Evolutionary conservation across 2,113 vertebrate species (phyloP), one percentile per base, ranked within the genome.

Genomic region (Collichthys lucidus): DNA sequence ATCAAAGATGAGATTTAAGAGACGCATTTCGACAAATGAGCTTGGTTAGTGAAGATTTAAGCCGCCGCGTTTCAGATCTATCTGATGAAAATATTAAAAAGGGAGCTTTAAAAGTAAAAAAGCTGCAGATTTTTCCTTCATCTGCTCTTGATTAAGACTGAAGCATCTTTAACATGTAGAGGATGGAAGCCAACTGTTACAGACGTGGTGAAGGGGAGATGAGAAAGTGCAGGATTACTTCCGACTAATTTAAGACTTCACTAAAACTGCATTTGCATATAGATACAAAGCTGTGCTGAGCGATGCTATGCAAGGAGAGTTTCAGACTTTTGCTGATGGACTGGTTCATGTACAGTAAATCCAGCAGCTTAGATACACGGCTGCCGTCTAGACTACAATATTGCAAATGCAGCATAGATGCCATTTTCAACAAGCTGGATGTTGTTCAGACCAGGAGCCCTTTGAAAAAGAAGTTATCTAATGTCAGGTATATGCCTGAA

Each of bases 321-420:
- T 77, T 35, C 11, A 61, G 17, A 26, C 15, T 55, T 53, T 9
- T 68, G 12, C 64, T 19, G 46, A 75, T 11, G 12, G 56, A 44
- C n/a, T 26, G 46, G 14, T 4, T 47, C 49, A 46, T 59, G 56
- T 31, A 42, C 61, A 74, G 22, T 14, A 57, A 8, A 80, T 74
- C 44, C 20, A 20, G 56, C 5, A 57, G 60, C 53, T 83, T 81
- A 55, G n/a, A 60, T 61, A 35, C 77, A 73, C 76, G 83, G 79
- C 85, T 75, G 79, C 55, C 50, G 64, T 80, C 65, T 52, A 49
- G 62, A 69, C 78, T 15, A 17, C 6, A 31, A 15, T 16, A 20
- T 14, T 35, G 1, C 22, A 31, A 31, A 26, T 29, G 3, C 14
- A 17, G 5, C 31, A 35, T 35, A 47, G 53, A 29, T 29, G 29